Evolutionary conservation across 1,140 invertebrate genomes (phyloP).

Genomic region (Brachionus rubens): DNA sequence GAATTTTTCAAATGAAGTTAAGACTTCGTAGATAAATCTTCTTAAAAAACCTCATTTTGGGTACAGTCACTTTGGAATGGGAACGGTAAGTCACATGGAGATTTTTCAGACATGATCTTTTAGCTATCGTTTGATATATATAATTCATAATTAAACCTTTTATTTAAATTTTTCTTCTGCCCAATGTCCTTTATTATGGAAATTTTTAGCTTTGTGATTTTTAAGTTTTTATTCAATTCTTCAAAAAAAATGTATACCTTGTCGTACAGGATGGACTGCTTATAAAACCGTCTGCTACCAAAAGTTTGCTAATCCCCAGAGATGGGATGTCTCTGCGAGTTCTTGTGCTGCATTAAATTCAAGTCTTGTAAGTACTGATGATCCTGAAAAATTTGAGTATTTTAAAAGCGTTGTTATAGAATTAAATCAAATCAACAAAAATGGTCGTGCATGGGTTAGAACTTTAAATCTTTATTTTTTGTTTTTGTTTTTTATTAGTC

Average conservation of each 20-base stretch:
- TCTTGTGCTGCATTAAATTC: slow-evolving; percentile 3
- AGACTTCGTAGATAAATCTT: too few species aligned
- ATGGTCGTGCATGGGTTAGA: not conserved
- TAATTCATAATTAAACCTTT: too few species aligned
- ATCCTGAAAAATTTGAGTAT: slow-evolving; percentile 22
- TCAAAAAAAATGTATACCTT: not conserved
- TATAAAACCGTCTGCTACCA: slow-evolving; percentile 9
- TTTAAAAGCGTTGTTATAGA: not conserved
- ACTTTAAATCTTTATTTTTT: not conserved
- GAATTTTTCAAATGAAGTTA: too few species aligned
- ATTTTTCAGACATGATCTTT: too few species aligned
- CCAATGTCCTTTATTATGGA: not conserved
- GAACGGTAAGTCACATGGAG: too few species aligned
- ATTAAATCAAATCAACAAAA: not conserved
- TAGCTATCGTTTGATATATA: too few species aligned
- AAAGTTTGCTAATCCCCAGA: not conserved
- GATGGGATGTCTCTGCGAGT: not conserved
- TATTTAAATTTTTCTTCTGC: not conserved
- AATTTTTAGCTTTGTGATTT: not conserved
- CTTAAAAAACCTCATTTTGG: too few species aligned
- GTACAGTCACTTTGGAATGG: too few species aligned
- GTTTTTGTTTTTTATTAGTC: too few species aligned
- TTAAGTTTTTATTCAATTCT: not conserved
- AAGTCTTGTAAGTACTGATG: not conserved
- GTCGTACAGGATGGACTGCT: not conserved